Evolutionary conservation across 2,888 invertebrate genomes (phyloP), one percentile per base, ranked within the genome.

Genomic region (Cactoblastis cactorum): DNA sequence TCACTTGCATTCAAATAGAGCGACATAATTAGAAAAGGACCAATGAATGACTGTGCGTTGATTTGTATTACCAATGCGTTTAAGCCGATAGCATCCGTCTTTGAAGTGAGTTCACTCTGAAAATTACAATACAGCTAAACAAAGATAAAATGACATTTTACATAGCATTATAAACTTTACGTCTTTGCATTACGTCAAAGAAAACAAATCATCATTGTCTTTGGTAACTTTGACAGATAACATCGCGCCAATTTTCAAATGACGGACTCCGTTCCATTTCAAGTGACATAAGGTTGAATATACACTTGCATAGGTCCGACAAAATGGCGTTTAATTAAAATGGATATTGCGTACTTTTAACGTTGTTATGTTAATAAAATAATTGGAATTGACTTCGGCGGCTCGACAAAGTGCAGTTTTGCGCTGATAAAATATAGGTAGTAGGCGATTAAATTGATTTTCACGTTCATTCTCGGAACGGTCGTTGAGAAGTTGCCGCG

Each of bases 351-450:
- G 54, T 54, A 32, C 33, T 45, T 37, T 47, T 45, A 46, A 51
- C 49, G 53, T 48, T 51, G 54, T 46, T 54, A 58, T 55, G 54
- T 24, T 50, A 58, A 51, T 55, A 48, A 32, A 52, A 53, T 57
- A 55, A 57, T 55, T 54, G 55, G 55, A 55, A 55, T 50, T 46
- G 49, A 14, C 49, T 8, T 49, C 50, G 50, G 51, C 54, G 53
- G 54, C 46, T 18, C 47, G 34, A 53, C 56, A 52, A 56, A 54
- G 54, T 33, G 48, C 32, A 45, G 33, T 49, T 46, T 49, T 49
- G 51, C 41, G 51, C 32, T 24, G 35, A 45, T 51, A 45, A 41
- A 15, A 43, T 34, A 35, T 28, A 47, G 18, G 32, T 28, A 46
- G 41, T n/a, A 37, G 39, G 28, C 49, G 49, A 51, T 53, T 51